Evolutionary conservation across 2,888 invertebrate species (phyloP), one percentile per base, ranked within the genome.

Genomic region (Meteorus cinctellus): DNA sequence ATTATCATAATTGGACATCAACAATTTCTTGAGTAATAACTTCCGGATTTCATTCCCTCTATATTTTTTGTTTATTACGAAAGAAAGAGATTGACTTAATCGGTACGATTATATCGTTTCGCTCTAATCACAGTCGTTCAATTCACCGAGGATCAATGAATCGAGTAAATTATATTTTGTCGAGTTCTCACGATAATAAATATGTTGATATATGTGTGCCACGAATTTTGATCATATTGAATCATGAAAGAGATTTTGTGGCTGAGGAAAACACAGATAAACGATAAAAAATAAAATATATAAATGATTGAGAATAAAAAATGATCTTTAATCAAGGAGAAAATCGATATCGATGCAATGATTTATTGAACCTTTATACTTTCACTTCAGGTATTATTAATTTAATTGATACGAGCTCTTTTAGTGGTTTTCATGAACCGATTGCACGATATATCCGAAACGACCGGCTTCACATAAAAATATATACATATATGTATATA

Each of bases 21-120:
- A 48, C 60, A 24, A 69, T 69, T 48, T 48, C 24, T n/a, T 48
- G n/a, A 10, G 36, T 70, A 70, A 70, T 60, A 70, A 60, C 41
- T 70, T 70, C 70, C 70, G 70, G 70, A 70, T 59, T 77, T 77
- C 48, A 69, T 75, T 67, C 72, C 60, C 48, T 27, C 2, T 27
- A 8, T 62, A 24, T 62, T 27, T 31, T 27, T 62, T 31, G 24
- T 48, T n/a, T 29, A 29, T 63, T 63, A 12, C 29, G n/a, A 29
- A 34, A 31, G 10, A 63, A 65, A 75, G 72, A 48, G 34, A 69
- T 70, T 69, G 48, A 71, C 67, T 70, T 65, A 62, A 72, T 72
- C 51, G 68, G 34, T 19, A 27, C 72, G 71, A 72, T 75, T 60
- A 66, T 24, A 70, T 69, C 59, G 70, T 74, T 48, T 55, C 45